Conservation (phyloP, 2,888 invertebrate genomes). For the Dolichomitus sp. region DNA sequence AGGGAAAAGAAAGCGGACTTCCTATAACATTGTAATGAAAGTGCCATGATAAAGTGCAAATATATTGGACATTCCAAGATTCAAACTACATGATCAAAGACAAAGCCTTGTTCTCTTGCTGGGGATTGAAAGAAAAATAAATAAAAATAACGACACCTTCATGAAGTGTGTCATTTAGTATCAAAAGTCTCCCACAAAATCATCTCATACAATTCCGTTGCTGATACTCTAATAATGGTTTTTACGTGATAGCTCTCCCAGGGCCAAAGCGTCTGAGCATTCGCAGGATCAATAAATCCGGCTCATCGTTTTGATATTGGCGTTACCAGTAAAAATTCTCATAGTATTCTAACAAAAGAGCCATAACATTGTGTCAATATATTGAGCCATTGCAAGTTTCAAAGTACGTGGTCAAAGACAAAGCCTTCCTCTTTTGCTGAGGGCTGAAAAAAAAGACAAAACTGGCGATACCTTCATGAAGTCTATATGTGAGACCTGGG, state of each 20-base stretch:
- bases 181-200: too few species aligned
- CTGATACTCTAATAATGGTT: too few species aligned
- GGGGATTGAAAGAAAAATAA: constrained; percentile 4
- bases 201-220: too few species aligned
- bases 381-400: neutral
- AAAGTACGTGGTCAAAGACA: constrained; percentile 15
- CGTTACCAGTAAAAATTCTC: neutral
- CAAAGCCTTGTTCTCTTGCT: constrained; percentile 3
- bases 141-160: constrained; percentile 32
- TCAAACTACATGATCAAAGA: constrained; percentile 7
- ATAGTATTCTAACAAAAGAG: neutral
- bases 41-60: neutral
- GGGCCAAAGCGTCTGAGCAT: too few species aligned
- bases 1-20: neutral
- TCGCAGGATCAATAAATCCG: too few species aligned
- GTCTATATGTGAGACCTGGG: constrained; percentile 64
- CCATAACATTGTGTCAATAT: neutral
- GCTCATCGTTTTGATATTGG: neutral
- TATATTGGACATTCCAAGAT: neutral
- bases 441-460: constrained; percentile 4
- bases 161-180: constrained; percentile 24
- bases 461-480: constrained; percentile 39
- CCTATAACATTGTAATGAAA: neutral
- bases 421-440: constrained; percentile 3
- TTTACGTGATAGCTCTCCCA: too few species aligned